Conservation (phyloP, 2,113 vertebrate species). For the Paraplagusia blochii region DNA sequence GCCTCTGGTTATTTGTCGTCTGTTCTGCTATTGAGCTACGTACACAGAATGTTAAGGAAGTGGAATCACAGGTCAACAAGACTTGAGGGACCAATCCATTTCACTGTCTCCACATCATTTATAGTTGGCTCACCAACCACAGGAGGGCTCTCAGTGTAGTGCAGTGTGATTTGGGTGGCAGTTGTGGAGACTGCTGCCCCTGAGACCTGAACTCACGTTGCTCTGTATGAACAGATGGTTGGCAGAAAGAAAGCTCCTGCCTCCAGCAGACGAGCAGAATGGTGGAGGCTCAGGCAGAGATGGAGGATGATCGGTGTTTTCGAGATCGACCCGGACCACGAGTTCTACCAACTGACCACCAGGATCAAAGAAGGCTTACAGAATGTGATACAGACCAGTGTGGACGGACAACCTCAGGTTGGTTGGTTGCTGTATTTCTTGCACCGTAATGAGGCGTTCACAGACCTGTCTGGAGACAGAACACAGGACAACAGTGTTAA, state of each 20-base stretch:
- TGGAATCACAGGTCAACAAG: too few relatives aligned
- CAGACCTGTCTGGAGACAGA: too few relatives aligned
- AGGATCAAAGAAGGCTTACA: constrained; percentile 80
- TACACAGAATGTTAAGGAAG: too few relatives aligned
- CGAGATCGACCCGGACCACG: constrained; percentile 77
- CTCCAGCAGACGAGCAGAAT: constrained; percentile 20
- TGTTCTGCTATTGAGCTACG: not conserved
- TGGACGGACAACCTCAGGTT: constrained; percentile 64
- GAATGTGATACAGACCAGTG: constrained; percentile 67
- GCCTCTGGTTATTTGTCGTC: not conserved
- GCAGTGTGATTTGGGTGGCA: too few relatives aligned
- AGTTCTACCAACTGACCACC: constrained; percentile 73
- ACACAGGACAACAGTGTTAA: too few relatives aligned
- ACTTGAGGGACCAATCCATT: too few relatives aligned
- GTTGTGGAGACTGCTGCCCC: too few relatives aligned
- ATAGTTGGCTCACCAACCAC: too few relatives aligned
- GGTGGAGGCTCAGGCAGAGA: constrained; percentile 70
- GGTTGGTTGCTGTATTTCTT: constrained; percentile 35
- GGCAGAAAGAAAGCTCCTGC: not conserved
- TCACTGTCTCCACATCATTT: too few relatives aligned
- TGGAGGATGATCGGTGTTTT: constrained; percentile 81
- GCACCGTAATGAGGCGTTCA: too few relatives aligned
- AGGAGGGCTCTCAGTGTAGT: too few relatives aligned
- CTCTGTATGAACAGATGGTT: constrained; percentile 32
- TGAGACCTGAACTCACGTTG: too few relatives aligned